A percentile compares a stretch with the other conserved stretches of the same genome.
phyloP scores from a whole-genome alignment of 2,797 vertebrate genomes.

The Melanotaenia nigrans region DNA sequence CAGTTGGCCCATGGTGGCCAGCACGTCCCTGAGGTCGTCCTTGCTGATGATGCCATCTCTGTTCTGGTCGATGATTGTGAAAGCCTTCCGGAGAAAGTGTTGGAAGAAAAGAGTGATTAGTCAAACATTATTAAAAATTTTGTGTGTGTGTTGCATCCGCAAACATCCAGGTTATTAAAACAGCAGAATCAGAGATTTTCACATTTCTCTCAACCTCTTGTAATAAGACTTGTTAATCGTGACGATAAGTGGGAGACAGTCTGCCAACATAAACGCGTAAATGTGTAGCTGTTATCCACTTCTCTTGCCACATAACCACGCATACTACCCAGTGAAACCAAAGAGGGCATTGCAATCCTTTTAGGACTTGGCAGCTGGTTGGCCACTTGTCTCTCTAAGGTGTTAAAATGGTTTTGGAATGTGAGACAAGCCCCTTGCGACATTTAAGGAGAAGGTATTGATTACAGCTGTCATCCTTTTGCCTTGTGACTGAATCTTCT shows the following conservation, averaged over 20 bases:
- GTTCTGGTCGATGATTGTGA: constrained; percentile 97
- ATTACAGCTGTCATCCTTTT: constrained; percentile 71
- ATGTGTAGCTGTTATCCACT: constrained; percentile 56
- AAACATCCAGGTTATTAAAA: constrained; percentile 7
- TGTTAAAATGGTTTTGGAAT: constrained; percentile 84
- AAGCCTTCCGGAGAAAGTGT: constrained; percentile 80
- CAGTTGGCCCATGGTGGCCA: constrained; percentile 92
- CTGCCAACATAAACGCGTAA: constrained; percentile 55
- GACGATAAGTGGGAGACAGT: constrained; percentile 26
- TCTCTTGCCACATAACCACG: constrained; percentile 44
- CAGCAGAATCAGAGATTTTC: constrained; percentile 27
- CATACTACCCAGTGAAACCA: constrained; percentile 70
- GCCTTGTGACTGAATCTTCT: constrained; percentile 63
- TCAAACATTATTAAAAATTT: not conserved
- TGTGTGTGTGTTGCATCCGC: not conserved
- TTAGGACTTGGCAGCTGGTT: constrained; percentile 82
- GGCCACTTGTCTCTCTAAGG: constrained; percentile 81
- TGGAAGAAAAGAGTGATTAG: not conserved
- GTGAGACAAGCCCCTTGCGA: constrained; percentile 77
- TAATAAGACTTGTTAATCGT: constrained; percentile 45
- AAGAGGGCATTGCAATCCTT: constrained; percentile 70
- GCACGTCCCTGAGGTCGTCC: constrained; percentile 91
- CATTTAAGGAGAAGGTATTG: constrained; percentile 79
- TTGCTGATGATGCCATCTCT: constrained; percentile 96
- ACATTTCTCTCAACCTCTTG: constrained; percentile 35